Evolutionary conservation across 2,888 invertebrate species (phyloP).

Genomic region (Apomyelois bistriatella): DNA sequence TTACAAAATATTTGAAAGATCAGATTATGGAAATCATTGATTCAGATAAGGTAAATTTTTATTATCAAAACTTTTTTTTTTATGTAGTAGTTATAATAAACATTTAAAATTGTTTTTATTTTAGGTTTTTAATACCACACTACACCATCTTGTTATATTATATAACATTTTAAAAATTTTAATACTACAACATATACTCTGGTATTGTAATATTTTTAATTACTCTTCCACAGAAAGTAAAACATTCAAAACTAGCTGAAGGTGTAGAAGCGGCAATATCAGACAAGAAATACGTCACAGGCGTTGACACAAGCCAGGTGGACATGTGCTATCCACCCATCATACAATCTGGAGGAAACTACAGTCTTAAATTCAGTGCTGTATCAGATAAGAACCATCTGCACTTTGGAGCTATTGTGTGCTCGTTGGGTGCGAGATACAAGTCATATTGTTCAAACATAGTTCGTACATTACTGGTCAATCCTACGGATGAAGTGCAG

Average conservation of each 20-base stretch:
- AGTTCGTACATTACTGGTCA: conserved; percentile 96
- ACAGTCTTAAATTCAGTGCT: conserved; percentile 97
- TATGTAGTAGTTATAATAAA: not conserved
- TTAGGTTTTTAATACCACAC: too few species aligned
- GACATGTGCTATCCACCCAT: conserved; percentile 99
- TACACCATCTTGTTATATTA: too few species aligned
- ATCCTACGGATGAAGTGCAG: conserved; percentile 89
- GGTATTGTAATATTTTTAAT: conserved; percentile 9
- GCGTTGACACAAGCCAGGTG: conserved; percentile 92
- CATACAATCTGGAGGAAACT: conserved; percentile 99
- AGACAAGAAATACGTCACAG: conserved; percentile 97
- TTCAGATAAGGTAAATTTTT: conserved; percentile 94
- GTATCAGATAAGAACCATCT: conserved; percentile 95
- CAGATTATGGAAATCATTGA: conserved; percentile 99
- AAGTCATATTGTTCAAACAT: conserved; percentile 99
- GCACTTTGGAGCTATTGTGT: conserved; percentile 97
- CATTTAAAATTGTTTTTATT: not conserved
- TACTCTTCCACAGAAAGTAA: conserved; percentile 87
- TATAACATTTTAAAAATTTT: too few species aligned
- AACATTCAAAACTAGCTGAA: conserved; percentile 96
- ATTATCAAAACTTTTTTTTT: too few species aligned
- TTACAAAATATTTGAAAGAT: conserved; percentile 97
- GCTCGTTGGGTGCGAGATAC: conserved; percentile 96
- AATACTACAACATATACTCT: too few species aligned
- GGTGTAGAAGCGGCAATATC: conserved; percentile 95